phyloP scores from a whole-genome alignment of 1,140 invertebrate species.

The Neuroterus valhalla region DNA sequence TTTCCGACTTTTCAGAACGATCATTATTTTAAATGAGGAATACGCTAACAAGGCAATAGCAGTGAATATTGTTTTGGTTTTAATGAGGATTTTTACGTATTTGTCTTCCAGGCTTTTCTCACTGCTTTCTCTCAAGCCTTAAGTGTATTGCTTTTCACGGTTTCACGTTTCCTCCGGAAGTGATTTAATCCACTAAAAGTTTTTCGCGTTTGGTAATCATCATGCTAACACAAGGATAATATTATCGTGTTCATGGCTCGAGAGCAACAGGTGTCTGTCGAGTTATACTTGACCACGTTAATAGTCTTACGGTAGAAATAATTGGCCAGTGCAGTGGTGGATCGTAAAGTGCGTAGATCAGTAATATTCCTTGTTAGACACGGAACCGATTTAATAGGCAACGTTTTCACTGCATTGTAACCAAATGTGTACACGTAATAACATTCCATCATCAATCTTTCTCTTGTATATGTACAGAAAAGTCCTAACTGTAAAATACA shows the following conservation, averaged over 20 bases:
- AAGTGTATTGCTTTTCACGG: constrained; percentile 15
- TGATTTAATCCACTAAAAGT: constrained; percentile 21
- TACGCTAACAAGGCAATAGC: no score
- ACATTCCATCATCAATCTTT: not conserved
- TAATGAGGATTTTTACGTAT: no score
- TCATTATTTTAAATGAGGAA: no score
- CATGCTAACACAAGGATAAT: not conserved
- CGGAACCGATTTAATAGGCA: constrained; percentile 3
- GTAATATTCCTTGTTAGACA: not conserved
- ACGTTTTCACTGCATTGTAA: constrained; percentile 12
- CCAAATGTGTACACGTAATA: not conserved
- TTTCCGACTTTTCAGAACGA: no score
- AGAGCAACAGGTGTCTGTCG: constrained; percentile 11
- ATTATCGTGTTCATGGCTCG: not conserved
- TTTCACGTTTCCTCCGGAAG: constrained; percentile 22
- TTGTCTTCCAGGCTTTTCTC: not conserved
- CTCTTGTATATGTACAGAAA: not conserved
- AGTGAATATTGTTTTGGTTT: no score
- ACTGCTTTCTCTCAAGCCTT: constrained; percentile 5
- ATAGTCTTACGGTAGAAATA: constrained; percentile 7
- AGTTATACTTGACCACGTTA: not conserved
- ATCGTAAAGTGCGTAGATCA: constrained; percentile 1
- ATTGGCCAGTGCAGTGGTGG: not conserved
- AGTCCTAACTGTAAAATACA: no score
- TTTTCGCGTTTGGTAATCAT: constrained; percentile 1